These are phyloP conservation scores for Oryzias celebensis DNA, from an alignment of 2,113 vertebrate species.

Conservation along the genomic window DNA sequence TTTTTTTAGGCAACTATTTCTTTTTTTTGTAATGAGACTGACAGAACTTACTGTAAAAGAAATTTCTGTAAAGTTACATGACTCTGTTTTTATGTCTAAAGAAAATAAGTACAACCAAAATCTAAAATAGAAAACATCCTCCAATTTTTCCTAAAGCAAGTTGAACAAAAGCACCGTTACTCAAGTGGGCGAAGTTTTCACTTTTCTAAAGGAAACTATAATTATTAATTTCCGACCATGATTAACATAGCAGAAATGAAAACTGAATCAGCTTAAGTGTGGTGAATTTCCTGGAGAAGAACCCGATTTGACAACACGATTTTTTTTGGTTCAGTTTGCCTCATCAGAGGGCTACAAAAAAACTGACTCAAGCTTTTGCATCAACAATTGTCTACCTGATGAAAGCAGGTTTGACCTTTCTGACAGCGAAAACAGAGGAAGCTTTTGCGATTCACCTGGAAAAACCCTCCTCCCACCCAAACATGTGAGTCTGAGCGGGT, in stretches of 20 bases:
- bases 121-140: no score
- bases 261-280: conserved; percentile 14
- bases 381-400: neutral
- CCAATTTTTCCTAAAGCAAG: no score
- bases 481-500: conserved; percentile 2
- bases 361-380: neutral
- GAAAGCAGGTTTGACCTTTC: conserved; percentile 14
- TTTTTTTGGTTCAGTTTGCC: neutral
- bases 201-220: conserved; percentile 11
- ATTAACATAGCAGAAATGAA: conserved; percentile 15
- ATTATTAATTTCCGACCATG: conserved; percentile 19
- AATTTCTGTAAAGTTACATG: no score
- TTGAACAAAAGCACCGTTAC: neutral
- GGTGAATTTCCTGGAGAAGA: conserved; percentile 12
- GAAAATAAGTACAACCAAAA: no score
- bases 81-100: no score
- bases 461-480: conserved; percentile 15
- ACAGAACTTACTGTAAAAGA: no score
- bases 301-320: conserved; percentile 4
- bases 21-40: neutral
- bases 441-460: neutral
- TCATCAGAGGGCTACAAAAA: no score
- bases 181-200: conserved; percentile 1
- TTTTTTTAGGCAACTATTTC: neutral
- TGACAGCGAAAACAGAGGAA: conserved; percentile 9